Evolutionary conservation across 64 coral and sea anemone genomes (phyloP), one percentile per base, ranked within the genome.

Genomic region (Trachythela sp.): DNA sequence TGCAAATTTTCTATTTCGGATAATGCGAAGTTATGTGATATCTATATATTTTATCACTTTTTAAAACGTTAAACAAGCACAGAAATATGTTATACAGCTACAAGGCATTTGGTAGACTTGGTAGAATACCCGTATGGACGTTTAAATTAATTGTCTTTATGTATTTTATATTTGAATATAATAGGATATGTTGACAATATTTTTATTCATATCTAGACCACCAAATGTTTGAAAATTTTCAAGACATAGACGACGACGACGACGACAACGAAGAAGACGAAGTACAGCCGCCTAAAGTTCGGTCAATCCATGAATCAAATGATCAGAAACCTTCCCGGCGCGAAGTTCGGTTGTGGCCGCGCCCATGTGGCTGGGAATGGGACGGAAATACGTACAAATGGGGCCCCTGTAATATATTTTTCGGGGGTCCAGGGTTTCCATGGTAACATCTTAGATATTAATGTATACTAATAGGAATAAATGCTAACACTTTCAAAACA

Each of bases 331-430:
- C 33, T 80, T 15, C 20, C 4, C 75, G 75, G 6, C 75, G 75
- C 13, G 33, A 80, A 15, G 34, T 80, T 80, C 2, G 31, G 8
- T 30, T 80, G 13, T 80, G 75, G 75, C 75, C 75, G 30, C 75
- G 75, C 33, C 75, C 75, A 15, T 80, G 75, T 18, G 75, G 75
- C 13, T 80, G 75, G 75, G 75, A 80, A 22, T 80, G 75, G 75
- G 75, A 80, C 8, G 75, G 75, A 35, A 80, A 35, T 80, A 36
- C 30, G 31, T 80, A 80, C 75, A 80, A 30, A 80, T 80, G 75
- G 75, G 75, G 75, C 31, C 75, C 75, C 75, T 13, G 75, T 39
- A 80, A 80, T 8, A 80, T 39, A 9, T 80, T 80, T 29, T 80
- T 80, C 18, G 75, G 75, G 31, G 75, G 75, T 80, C 75, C 75